Evolutionary conservation across 2,113 vertebrate genomes (phyloP), one percentile per base, ranked within the genome.

Genomic region (Cavia aperea): DNA sequence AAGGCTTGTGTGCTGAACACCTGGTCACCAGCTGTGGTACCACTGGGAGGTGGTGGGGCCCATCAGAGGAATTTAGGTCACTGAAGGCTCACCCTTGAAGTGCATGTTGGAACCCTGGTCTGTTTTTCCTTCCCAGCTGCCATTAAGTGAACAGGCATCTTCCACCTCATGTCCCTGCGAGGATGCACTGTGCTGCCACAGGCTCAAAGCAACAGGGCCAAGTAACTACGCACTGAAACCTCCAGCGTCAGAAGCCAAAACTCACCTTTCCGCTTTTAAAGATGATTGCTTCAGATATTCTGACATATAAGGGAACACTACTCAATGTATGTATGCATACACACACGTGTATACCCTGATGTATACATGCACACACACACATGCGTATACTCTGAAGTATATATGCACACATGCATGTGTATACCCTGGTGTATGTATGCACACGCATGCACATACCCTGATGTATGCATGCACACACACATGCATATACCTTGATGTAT

Each of bases 371-470:
- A 54, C 7, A 26, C 14, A 15, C 19, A 21, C 2, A 39, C 39
- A 39, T 39, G 12, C 0, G 2, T 24, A 77, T 12, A 1, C 1
- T n/a, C 12, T 84, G 66, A 68, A 31, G 6, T 4, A 5, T 26
- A 62, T 19, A 5, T 7, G 43, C 16, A 54, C 7, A 26, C 14
- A 15, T 39, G 39, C 19, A 21, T 1, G 12, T 0, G 2, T 24
- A 77, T 12, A 1, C 1, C 46, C 12, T 84, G 66, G n/a, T 63
- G 6, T 4, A 5, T 26, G 68, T 19, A 5, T 7, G 43, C 16
- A 54, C 7, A 26, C 14, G 11, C 19, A 21, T 1, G 12, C 0
- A 3, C 18, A 77, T 12, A 1, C 1, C 46, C 12, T 84, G 66
- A 68, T 63, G 6, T 4, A 5, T 26, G 68, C 14, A 5, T 7